These are phyloP conservation scores for Leptopterna dolabrata DNA, from an alignment of 2,888 invertebrate species.

Conservation along the genomic window DNA sequence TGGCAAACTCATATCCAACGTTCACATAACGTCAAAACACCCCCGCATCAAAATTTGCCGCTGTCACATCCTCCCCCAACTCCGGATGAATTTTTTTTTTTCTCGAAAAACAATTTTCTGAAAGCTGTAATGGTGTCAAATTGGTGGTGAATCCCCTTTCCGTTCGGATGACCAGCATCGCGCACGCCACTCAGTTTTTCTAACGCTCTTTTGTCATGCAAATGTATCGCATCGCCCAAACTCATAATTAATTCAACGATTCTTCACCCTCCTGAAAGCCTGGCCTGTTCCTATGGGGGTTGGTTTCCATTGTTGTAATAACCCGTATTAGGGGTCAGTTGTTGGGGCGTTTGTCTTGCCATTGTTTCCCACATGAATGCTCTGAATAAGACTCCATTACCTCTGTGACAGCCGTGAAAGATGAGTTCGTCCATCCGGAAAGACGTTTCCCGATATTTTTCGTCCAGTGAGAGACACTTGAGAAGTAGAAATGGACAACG, in stretches of 20 bases:
- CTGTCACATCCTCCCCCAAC: too few relatives aligned
- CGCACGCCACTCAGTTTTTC: not conserved
- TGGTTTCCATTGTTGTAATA: conserved; percentile 1
- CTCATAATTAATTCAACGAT: conserved; percentile 25
- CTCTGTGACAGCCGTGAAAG: not conserved
- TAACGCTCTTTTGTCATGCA: conserved; percentile 22
- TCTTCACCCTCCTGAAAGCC: not conserved
- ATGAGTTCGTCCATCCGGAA: not conserved
- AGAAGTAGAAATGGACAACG: too few relatives aligned
- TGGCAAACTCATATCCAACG: too few relatives aligned
- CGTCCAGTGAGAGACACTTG: too few relatives aligned
- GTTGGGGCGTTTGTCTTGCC: not conserved
- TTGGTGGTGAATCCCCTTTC: not conserved
- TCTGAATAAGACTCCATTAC: not conserved
- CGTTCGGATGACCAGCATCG: not conserved
- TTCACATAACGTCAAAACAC: too few relatives aligned
- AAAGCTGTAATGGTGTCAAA: not conserved
- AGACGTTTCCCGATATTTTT: too few relatives aligned
- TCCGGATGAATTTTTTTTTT: too few relatives aligned
- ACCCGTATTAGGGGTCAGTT: conserved; percentile 15
- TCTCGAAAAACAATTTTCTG: not conserved
- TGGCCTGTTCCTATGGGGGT: not conserved
- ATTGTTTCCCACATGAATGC: not conserved
- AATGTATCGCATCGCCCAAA: not conserved
- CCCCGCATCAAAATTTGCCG: too few relatives aligned